Evolutionary conservation across 2,113 vertebrate species (phyloP), one percentile per base, ranked within the genome.

Genomic region (Pseudorhombus dupliciocellatus): DNA sequence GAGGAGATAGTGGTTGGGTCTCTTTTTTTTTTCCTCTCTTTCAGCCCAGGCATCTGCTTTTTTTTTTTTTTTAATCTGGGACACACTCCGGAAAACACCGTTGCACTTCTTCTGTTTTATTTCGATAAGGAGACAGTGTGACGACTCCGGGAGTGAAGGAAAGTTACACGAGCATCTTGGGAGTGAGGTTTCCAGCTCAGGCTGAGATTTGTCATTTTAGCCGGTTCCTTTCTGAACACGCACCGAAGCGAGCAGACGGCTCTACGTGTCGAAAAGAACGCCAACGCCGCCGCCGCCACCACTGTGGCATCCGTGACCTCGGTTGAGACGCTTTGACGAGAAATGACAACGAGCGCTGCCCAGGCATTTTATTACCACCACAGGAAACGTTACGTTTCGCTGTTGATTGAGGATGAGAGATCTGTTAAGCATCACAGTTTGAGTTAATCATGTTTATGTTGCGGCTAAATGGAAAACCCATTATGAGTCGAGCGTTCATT

Each of bases 401-500:
- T 53, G 15, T 28, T 55, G 25, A 55, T 34, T 51, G 15, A 30
- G 51, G 25, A 31, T 31, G 52, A 77, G 72, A 55, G 40, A 44
- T 62, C 40, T 18, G 61, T 64, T 75, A 20, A 48, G 37, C 66
- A 3, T 59, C 64, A 63, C 16, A 9, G 18, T 81, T 44, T 56
- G 61, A 76, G 44, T 70, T 82, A 81, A 87, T 81, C 73, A 14
- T 66, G 63, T 87, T 84, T 77, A 53, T 69, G 73, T 60, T 77
- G 73, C 64, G 55, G 24, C 77, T 51, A 70, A 75, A 75, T 1
- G 40, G 48, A 77, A 77, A 79, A 28, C 18, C 57, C 54, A 63
- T 79, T 73, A 70, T 30, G 60, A 84, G 63, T 40, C 6, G 12
- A 71, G 64, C 26, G 21, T 75, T 81, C 63, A 37, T 78, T 73